Evolutionary conservation across 1,140 invertebrate species (phyloP), one percentile per base, ranked within the genome.

Genomic region (Drosophila nigrodunni): DNA sequence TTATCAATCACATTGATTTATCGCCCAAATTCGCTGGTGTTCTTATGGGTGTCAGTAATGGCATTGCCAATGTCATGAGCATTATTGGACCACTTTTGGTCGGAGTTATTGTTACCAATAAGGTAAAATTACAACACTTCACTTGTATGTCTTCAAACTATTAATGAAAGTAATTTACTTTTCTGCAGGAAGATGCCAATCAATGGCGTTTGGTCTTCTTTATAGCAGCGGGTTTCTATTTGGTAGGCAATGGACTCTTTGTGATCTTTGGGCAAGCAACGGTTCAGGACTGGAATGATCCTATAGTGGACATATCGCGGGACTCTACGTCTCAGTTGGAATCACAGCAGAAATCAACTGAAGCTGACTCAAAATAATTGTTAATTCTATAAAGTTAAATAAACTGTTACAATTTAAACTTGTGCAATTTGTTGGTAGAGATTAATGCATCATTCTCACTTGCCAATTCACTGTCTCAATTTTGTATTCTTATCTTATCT

Each of bases 171-270:
- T 18, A 0, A 30, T 49, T 34, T 37, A 7, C 5, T 30, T 1
- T 1, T 9, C 52, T 73, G 1, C 85, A 95, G 94, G 91, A 90
- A 37, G 92, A 95, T 80, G 92, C 93, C 7, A 55, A 85, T 2
- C 94, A 94, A 88, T 98, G 97, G 97, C 94, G 94, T 58, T 94
- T 94, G 39, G 95, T 97, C 1, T 97, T 97, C 92, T 96, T 95
- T 82, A 94, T 97, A 15, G 94, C 96, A 6, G 94, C 95, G 15
- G 94, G 92, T 7, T 93, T 97, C 25, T 96, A 96, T 69, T 92
- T 95, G 39, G 79, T 95, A 50, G 95, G 95, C 21, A 96, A 95
- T 76, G 85, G 95, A 0, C 92, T 96, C 50, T 97, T 95, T 79
- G 70, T 96, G 13, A 77, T 96, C 11, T 96, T 96, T 80, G 94